These are phyloP conservation scores for Myrmecophaga tridactyla DNA, from an alignment of 2,113 vertebrate species.

Conservation along the genomic window DNA sequence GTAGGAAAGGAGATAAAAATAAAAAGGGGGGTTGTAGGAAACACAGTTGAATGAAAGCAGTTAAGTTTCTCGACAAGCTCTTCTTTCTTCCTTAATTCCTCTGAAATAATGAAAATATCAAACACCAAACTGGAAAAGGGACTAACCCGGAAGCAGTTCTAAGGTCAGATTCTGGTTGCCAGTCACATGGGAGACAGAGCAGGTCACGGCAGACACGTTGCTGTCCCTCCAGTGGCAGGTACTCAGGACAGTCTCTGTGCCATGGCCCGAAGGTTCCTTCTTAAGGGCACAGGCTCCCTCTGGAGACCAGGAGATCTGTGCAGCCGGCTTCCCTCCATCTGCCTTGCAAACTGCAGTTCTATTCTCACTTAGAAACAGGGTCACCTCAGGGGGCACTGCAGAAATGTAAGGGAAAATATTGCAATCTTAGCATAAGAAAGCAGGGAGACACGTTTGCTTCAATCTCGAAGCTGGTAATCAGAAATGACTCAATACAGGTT, in stretches of 20 bases:
- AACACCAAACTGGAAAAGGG: background rate
- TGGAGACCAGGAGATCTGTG: constrained; percentile 78
- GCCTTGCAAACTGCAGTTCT: constrained; percentile 61
- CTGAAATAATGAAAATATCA: background rate
- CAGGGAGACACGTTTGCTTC: background rate
- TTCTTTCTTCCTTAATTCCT: background rate
- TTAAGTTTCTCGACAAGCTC: background rate
- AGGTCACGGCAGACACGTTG: constrained; percentile 16
- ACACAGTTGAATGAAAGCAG: background rate
- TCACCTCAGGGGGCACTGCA: constrained; percentile 68
- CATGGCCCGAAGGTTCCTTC: background rate
- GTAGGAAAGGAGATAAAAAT: background rate
- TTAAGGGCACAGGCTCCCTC: background rate
- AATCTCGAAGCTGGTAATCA: background rate
- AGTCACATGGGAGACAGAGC: constrained; percentile 71
- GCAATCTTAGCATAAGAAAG: background rate
- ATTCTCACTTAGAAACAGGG: background rate
- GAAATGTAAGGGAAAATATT: background rate
- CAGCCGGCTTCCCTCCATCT: constrained; percentile 75
- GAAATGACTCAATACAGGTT: background rate
- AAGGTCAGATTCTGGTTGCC: constrained; percentile 47
- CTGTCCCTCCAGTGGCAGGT: background rate
- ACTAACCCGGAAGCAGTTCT: background rate
- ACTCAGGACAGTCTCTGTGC: constrained; percentile 73
- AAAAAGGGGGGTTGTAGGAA: background rate